Conservation (phyloP, 92 coral and sea anemone species). For the Nematostella vectensis region DNA sequence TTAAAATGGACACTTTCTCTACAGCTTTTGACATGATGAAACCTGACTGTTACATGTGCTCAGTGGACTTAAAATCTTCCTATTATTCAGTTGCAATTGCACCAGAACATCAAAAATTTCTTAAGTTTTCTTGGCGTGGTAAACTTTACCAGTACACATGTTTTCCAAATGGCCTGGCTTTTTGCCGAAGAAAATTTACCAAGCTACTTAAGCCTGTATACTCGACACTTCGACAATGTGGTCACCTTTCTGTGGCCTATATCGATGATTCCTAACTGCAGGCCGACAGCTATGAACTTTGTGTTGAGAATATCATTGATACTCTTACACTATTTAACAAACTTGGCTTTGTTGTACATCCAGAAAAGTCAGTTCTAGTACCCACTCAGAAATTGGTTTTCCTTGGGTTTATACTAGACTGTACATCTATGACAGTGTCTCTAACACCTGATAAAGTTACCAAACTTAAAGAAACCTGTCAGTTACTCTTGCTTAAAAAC, state of each 20-base stretch:
- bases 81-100: slow-evolving; percentile 25
- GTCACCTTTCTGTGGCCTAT: slow-evolving; percentile 11
- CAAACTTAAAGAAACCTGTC: background rate
- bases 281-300: background rate
- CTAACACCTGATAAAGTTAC: background rate
- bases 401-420: background rate
- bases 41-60: slow-evolving; percentile 37
- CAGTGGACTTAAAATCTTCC: slow-evolving; percentile 29
- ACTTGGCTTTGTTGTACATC: background rate
- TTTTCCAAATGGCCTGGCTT: slow-evolving; percentile 19
- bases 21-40: slow-evolving; percentile 25
- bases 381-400: background rate
- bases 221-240: slow-evolving; percentile 7
- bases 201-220: slow-evolving; percentile 11
- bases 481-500: background rate
- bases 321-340: background rate
- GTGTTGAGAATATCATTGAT: background rate
- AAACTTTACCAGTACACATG: slow-evolving; percentile 1
- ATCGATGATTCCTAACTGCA: background rate
- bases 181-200: slow-evolving; percentile 20
- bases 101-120: slow-evolving; percentile 17
- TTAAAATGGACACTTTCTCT: slow-evolving; percentile 34
- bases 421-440: background rate
- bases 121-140: slow-evolving; percentile 14
- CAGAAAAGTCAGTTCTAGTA: background rate